A percentile compares a stretch with the other conserved stretches of the same genome.
phyloP scores from a whole-genome alignment of 2,888 invertebrate genomes.

The Folsomia manolachei region DNA sequence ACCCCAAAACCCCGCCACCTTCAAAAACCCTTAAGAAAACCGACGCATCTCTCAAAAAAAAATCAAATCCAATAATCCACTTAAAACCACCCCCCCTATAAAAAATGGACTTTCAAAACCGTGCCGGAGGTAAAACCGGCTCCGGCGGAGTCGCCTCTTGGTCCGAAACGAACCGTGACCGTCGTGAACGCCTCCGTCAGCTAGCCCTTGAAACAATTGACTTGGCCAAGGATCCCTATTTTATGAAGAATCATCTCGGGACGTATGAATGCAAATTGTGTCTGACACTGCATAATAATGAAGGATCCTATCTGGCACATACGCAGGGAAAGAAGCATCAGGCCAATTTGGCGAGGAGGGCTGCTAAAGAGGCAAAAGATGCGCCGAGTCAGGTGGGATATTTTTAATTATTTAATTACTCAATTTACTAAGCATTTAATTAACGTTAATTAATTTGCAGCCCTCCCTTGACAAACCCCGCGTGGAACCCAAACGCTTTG shows the following conservation, averaged over 20 bases:
- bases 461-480: constrained; percentile 92
- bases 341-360: constrained; percentile 93
- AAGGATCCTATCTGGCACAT: constrained; percentile 97
- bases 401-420: constrained; percentile 1
- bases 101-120: constrained; percentile 97
- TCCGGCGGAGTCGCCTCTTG: constrained; percentile 98
- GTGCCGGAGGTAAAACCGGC: constrained; percentile 99
- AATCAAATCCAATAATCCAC: too few relatives aligned
- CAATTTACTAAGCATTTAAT: background rate
- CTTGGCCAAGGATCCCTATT: constrained; percentile 98
- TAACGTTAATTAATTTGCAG: constrained; percentile 54
- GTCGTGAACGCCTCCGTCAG: constrained; percentile 90
- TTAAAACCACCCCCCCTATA: too few relatives aligned
- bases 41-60: too few relatives aligned
- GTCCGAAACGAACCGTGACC: constrained; percentile 96
- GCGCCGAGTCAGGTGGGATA: constrained; percentile 70
- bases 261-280: constrained; percentile 98
- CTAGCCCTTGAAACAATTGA: constrained; percentile 98
- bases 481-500: constrained; percentile 98
- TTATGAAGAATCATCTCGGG: constrained; percentile 99
- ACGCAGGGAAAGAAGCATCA: constrained; percentile 99
- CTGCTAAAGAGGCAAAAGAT: constrained; percentile 98
- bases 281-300: constrained; percentile 97
- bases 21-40: too few relatives aligned
- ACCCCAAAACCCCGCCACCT: too few relatives aligned